These are phyloP conservation scores for Boleophthalmus pectinirostris DNA, from an alignment of 2,113 vertebrate species.

Conservation along the genomic window DNA sequence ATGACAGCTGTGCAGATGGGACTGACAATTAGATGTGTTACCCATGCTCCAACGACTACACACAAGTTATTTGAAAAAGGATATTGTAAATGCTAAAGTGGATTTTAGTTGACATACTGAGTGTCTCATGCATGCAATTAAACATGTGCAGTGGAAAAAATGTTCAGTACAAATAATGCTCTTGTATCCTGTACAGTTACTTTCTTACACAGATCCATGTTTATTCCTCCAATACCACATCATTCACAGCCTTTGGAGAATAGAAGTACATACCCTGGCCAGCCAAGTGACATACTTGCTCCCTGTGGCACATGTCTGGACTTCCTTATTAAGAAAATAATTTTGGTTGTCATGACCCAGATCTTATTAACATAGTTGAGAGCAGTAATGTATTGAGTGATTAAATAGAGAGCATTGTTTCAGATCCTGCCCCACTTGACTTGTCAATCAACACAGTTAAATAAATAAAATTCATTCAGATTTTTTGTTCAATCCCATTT, in stretches of 20 bases:
- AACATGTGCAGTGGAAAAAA: conserved; percentile 8
- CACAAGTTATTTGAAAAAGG: conserved; percentile 10
- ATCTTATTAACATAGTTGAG: not conserved
- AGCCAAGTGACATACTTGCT: no score
- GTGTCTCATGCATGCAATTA: conserved; percentile 7
- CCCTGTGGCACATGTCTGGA: not conserved
- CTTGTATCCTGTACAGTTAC: not conserved
- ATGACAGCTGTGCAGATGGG: conserved; percentile 43
- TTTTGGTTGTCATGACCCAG: not conserved
- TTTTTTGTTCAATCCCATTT: no score
- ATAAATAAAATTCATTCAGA: no score
- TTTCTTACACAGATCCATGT: not conserved
- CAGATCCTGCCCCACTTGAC: no score
- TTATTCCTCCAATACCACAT: not conserved
- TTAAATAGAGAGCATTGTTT: no score
- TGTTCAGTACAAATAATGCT: not conserved
- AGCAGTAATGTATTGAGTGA: no score
- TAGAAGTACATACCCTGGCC: not conserved
- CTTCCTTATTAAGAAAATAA: not conserved
- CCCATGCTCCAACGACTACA: conserved; percentile 25
- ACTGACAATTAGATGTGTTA: conserved; percentile 35
- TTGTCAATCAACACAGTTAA: no score
- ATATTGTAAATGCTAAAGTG: conserved; percentile 24
- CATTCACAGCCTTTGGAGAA: not conserved
- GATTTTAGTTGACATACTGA: conserved; percentile 13